Evolutionary conservation across 2,888 invertebrate species (phyloP), one percentile per base, ranked within the genome.

Genomic region (Helicoverpa assulta): DNA sequence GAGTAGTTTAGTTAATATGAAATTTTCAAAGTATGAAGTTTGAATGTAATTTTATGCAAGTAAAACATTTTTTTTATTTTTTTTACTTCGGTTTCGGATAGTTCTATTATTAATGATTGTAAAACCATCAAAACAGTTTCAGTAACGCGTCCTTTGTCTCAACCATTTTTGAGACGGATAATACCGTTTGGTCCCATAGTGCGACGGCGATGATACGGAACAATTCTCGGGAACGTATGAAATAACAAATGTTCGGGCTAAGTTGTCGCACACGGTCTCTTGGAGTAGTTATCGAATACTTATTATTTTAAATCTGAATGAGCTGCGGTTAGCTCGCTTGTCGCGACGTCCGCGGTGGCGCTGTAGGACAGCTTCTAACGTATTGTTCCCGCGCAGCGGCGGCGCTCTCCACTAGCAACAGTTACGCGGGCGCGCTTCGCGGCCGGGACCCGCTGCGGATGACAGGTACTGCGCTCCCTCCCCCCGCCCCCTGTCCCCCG

Each of bases 401-500:
- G 80, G 78, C 82, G 81, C 84, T 73, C 73, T 88, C 90, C 91
- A 85, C 90, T 87, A 91, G 91, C 93, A 92, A 92, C 94, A 97
- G 98, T 96, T 98, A 98, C 97, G 98, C 98, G 95, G 98, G 98
- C 96, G 98, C 98, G 95, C 97, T 98, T 96, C 98, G 98, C 96
- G 98, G 98, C 94, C 97, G 97, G 83, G 97, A 97, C 95, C 96
- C 97, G 95, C 97, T 97, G 96, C 96, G 96, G 96, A 97, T 98
- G 97, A 97, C 98, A 98, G 98, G 98, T 98, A 97, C 97, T 96
- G 96, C 64, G 33, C 33, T 33, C 81, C 79, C 81, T 73, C 73
- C 68, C 84, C 71, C 53, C 4, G 26, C 2, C 68, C 63, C 59
- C 70, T n/a, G 70, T 47, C 70, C 52, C 67, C 26, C 4, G 4